Percentiles rank a stretch among this genome's conserved stretches.
These are phyloP conservation scores for Phymorhynchus buccinoides DNA, from an alignment of 1,140 invertebrate genomes.

Conservation along the genomic window DNA sequence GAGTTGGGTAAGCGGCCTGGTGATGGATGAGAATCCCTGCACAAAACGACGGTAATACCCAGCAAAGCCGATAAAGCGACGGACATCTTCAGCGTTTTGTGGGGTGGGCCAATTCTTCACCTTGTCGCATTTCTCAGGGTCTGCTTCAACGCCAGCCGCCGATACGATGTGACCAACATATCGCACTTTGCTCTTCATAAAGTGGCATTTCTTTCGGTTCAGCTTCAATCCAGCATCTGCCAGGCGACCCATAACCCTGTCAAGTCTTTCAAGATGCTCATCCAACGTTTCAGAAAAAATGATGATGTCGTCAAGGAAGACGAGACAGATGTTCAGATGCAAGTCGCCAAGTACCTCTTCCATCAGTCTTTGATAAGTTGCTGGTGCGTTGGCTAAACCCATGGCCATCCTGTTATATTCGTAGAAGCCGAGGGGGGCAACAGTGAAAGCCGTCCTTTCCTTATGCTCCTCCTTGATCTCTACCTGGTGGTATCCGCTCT, in stretches of 20 bases:
- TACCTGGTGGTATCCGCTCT: slow-evolving; percentile 14
- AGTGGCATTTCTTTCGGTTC: slow-evolving; percentile 59
- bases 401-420: slow-evolving; percentile 22
- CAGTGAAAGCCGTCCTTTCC: slow-evolving; percentile 26
- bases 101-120: slow-evolving; percentile 61
- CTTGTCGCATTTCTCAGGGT: slow-evolving; percentile 59
- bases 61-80: slow-evolving; percentile 73
- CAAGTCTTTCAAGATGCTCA: slow-evolving; percentile 30
- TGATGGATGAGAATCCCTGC: slow-evolving; percentile 57
- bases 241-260: slow-evolving; percentile 39
- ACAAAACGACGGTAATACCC: slow-evolving; percentile 72
- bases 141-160: slow-evolving; percentile 49
- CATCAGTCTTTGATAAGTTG: slow-evolving; percentile 32
- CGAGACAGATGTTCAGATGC: slow-evolving; percentile 13
- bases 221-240: slow-evolving; percentile 43
- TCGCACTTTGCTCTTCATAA: slow-evolving; percentile 61
- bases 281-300: slow-evolving; percentile 17
- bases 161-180: slow-evolving; percentile 57
- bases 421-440: slow-evolving; percentile 26
- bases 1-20: slow-evolving; percentile 51
- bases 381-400: slow-evolving; percentile 27
- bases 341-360: slow-evolving; percentile 6
- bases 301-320: slow-evolving; percentile 26
- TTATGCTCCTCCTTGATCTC: slow-evolving; percentile 10
- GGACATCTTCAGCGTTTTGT: slow-evolving; percentile 53